These are phyloP conservation scores for Galaxea fascicularis DNA, from an alignment of 92 coral and sea anemone genomes.

Conservation along the genomic window DNA sequence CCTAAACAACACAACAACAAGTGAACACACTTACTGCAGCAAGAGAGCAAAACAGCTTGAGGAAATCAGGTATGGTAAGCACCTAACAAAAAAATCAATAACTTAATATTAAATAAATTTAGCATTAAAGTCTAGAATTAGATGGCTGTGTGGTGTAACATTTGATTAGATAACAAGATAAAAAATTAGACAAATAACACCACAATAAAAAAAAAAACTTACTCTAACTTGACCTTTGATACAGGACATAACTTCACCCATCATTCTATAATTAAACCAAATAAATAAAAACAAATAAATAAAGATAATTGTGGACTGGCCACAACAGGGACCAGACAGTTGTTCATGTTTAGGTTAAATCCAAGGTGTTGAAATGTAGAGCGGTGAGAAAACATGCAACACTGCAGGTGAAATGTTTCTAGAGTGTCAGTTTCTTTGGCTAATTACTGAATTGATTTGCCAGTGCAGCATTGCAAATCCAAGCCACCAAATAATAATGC, in stretches of 20 bases:
- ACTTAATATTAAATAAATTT: not conserved
- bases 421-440: too few relatives aligned
- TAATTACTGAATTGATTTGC: too few relatives aligned
- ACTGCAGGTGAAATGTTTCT: too few relatives aligned
- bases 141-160: too few relatives aligned
- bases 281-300: not conserved
- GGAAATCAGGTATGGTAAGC: conserved; percentile 90
- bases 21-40: conserved; percentile 81
- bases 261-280: conserved; percentile 71
- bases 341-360: too few relatives aligned
- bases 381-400: too few relatives aligned
- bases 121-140: too few relatives aligned
- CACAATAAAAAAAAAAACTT: conserved; percentile 10
- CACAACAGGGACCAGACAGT: too few relatives aligned
- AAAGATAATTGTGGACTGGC: not conserved
- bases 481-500: not conserved
- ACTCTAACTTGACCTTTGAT: conserved; percentile 94
- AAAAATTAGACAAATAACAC: too few relatives aligned
- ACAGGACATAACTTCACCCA: conserved; percentile 98
- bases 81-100: conserved; percentile 62
- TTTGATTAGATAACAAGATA: too few relatives aligned
- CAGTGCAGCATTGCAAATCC: too few relatives aligned
- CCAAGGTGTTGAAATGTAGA: too few relatives aligned
- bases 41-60: conserved; percentile 81
- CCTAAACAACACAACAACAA: not conserved